Evolutionary conservation across 2,888 invertebrate species (phyloP).

Genomic region (Crocallis elinguaria): DNA sequence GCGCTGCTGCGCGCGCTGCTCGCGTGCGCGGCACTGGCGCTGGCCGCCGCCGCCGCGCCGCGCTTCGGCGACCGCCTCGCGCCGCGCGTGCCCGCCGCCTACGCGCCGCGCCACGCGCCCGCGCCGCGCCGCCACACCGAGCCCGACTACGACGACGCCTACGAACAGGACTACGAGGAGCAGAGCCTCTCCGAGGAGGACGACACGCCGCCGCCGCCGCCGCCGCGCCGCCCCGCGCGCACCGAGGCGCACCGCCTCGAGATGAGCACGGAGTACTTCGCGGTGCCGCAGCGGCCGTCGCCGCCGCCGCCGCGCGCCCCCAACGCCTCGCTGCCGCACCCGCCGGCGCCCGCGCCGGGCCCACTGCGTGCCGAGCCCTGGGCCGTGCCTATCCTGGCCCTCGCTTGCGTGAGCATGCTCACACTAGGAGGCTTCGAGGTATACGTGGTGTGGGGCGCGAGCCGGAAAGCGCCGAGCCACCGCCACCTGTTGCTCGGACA

Average conservation of each 20-base stretch:
- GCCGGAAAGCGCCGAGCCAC: slow-evolving; percentile 92
- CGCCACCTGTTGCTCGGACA: slow-evolving; percentile 95
- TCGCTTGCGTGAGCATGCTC: slow-evolving; percentile 93
- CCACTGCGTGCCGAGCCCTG: slow-evolving; percentile 91
- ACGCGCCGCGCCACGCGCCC: slow-evolving; percentile 68
- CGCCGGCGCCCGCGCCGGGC: slow-evolving; percentile 53
- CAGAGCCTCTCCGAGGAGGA: slow-evolving; percentile 55
- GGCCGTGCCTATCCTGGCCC: slow-evolving; percentile 95
- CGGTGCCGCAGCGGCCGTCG: slow-evolving; percentile 86
- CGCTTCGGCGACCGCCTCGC: slow-evolving; percentile 75
- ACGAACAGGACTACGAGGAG: slow-evolving; percentile 69
- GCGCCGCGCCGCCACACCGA: slow-evolving; percentile 55
- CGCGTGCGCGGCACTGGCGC: no score
- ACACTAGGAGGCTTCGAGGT: slow-evolving; percentile 94
- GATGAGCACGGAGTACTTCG: slow-evolving; percentile 94
- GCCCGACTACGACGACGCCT: slow-evolving; percentile 63
- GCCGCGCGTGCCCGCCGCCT: slow-evolving; percentile 73
- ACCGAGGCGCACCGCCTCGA: slow-evolving; percentile 86
- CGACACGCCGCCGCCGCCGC: slow-evolving; percentile 54
- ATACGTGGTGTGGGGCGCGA: slow-evolving; percentile 92
- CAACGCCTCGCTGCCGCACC: slow-evolving; percentile 54
- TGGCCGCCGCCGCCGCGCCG: slow-evolving; percentile 53
- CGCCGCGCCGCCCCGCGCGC: slow-evolving; percentile 67
- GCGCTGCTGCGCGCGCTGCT: slow-evolving; percentile 66
- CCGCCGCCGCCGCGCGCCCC: slow-evolving; percentile 57